These are phyloP conservation scores for Microvelia longipes DNA, from an alignment of 1,140 invertebrate genomes.

Conservation along the genomic window DNA sequence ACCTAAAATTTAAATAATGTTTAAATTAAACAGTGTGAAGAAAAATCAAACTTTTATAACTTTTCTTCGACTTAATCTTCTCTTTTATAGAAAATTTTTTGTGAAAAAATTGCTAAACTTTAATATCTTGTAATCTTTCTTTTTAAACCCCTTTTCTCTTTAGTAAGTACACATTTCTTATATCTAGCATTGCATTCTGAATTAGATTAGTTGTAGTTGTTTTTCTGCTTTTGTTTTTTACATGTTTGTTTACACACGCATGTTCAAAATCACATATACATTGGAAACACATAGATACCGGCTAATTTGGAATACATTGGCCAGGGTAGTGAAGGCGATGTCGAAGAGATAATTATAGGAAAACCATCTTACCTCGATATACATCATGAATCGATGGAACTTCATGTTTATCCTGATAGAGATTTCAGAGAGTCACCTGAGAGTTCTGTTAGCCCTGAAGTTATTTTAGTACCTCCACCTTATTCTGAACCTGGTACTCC, in stretches of 20 bases:
- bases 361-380: background rate
- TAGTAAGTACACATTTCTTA: background rate
- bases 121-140: too few relatives aligned
- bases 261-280: too few relatives aligned
- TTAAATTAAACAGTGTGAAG: too few relatives aligned
- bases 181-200: background rate
- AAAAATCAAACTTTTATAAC: too few relatives aligned
- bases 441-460: constrained; percentile 13
- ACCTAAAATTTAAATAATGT: too few relatives aligned
- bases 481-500: constrained; percentile 15
- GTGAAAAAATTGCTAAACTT: too few relatives aligned
- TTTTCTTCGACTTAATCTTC: too few relatives aligned
- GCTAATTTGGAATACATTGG: background rate
- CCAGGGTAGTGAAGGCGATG: background rate
- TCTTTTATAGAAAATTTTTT: too few relatives aligned
- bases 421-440: constrained; percentile 16
- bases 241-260: too few relatives aligned
- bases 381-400: background rate
- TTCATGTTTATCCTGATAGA: background rate
- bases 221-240: too few relatives aligned
- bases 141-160: background rate
- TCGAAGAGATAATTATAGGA: background rate
- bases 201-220: too few relatives aligned
- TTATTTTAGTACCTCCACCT: constrained; percentile 22
- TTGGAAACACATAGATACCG: background rate